phyloP scores from a whole-genome alignment of 1,140 invertebrate genomes.

The Micrasema minimum region DNA sequence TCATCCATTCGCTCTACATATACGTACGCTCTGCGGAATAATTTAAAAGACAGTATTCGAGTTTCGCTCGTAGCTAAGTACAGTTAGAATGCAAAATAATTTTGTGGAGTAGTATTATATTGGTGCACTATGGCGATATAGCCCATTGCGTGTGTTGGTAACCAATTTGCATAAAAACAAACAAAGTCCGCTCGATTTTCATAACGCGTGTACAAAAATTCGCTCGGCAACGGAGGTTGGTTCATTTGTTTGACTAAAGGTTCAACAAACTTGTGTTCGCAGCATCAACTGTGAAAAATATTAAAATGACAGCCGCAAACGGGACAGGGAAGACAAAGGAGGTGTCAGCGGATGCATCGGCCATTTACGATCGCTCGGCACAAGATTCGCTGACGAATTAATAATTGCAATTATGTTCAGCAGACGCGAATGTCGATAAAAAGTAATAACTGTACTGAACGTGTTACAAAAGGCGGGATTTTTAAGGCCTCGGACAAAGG shows the following conservation, averaged over 20 bases:
- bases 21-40: too few species aligned
- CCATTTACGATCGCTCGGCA: background rate
- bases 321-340: slow-evolving; percentile 23
- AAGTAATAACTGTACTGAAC: too few species aligned
- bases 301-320: slow-evolving; percentile 10
- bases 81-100: too few species aligned
- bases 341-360: slow-evolving; percentile 14
- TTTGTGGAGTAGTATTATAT: too few species aligned
- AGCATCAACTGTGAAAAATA: slow-evolving; percentile 34
- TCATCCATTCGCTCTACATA: too few species aligned
- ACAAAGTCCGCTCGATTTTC: slow-evolving; percentile 30
- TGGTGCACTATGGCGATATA: background rate
- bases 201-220: slow-evolving; percentile 13
- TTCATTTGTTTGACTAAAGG: slow-evolving; percentile 7
- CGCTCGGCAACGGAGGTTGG: slow-evolving; percentile 11
- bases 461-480: too few species aligned
- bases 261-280: slow-evolving; percentile 22
- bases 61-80: too few species aligned
- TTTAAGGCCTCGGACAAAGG: too few species aligned
- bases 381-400: too few species aligned
- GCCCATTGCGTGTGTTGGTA: slow-evolving; percentile 15
- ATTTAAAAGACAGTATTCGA: too few species aligned
- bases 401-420: too few species aligned
- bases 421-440: too few species aligned
- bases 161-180: slow-evolving; percentile 34